Conservation (phyloP, 2,888 invertebrate genomes). For the Stramonita haemastoma region DNA sequence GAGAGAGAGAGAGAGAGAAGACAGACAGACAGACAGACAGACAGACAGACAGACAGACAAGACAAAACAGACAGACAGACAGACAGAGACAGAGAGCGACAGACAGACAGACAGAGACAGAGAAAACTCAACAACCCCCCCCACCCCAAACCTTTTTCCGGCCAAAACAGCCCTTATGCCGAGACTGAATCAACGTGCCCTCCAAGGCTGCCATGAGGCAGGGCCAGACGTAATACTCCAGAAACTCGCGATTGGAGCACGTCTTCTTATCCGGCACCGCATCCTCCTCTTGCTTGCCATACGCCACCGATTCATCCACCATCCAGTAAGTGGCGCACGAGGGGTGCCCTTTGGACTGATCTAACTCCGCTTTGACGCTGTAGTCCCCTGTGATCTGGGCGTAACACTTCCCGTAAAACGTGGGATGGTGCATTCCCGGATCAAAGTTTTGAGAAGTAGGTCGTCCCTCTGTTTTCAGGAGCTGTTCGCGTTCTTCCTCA, state of each 20-base stretch:
- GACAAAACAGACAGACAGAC: neutral
- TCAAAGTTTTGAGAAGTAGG: neutral
- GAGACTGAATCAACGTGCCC: neutral
- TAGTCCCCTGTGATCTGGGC: neutral
- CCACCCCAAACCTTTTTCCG: neutral
- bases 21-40: neutral
- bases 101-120: neutral
- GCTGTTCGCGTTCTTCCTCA: neutral
- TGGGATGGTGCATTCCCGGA: neutral
- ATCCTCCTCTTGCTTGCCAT: neutral
- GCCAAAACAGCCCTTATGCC: neutral
- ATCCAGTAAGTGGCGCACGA: neutral
- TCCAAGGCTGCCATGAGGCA: neutral
- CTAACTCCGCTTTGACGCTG: neutral
- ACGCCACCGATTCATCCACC: neutral
- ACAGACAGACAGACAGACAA: neutral
- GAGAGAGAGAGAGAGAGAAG: neutral
- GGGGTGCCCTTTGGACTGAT: neutral
- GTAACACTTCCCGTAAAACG: neutral
- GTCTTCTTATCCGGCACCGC: neutral
- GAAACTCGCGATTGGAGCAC: neutral
- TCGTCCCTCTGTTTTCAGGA: neutral
- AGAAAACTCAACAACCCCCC: too few species aligned
- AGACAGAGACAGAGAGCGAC: neutral
- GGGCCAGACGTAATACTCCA: constrained; percentile 19